phyloP scores from a whole-genome alignment of 2,797 vertebrate species.

The Ptychadena robeensis region DNA sequence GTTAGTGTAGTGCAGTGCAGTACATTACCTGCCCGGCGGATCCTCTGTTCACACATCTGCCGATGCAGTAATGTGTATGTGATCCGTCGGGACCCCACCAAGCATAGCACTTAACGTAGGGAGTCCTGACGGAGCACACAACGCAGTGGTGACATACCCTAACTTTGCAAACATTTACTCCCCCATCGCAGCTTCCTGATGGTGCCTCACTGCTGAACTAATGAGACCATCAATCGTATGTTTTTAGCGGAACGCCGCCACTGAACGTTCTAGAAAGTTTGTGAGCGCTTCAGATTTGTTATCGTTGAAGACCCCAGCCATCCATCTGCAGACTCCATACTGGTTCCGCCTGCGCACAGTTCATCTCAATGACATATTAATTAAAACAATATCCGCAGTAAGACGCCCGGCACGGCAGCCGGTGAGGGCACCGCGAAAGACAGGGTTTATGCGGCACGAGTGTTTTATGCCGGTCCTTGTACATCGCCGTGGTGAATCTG shows the following conservation, averaged over 20 bases:
- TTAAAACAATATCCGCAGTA: not conserved
- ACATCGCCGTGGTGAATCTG: too few species aligned
- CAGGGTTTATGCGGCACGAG: too few species aligned
- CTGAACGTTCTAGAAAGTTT: not conserved
- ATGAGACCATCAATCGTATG: constrained; percentile 11
- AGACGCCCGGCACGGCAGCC: too few species aligned
- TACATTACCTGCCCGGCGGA: too few species aligned
- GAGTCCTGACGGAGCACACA: too few species aligned
- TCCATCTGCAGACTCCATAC: not conserved
- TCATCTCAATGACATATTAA: not conserved
- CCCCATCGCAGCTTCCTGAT: constrained; percentile 9
- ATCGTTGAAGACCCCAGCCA: not conserved
- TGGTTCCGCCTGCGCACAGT: not conserved
- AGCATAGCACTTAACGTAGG: too few species aligned
- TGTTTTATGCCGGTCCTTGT: too few species aligned
- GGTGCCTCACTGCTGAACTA: constrained; percentile 8
- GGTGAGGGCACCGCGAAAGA: not conserved
- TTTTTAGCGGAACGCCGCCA: constrained; percentile 1
- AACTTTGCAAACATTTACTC: not conserved
- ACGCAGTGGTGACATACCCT: too few species aligned
- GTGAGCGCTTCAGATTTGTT: not conserved
- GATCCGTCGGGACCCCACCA: too few species aligned
- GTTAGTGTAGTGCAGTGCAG: too few species aligned
- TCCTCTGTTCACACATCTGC: too few species aligned
- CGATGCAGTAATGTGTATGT: too few species aligned